phyloP scores from a whole-genome alignment of 2,888 invertebrate species.

The Oligia strigilis region DNA sequence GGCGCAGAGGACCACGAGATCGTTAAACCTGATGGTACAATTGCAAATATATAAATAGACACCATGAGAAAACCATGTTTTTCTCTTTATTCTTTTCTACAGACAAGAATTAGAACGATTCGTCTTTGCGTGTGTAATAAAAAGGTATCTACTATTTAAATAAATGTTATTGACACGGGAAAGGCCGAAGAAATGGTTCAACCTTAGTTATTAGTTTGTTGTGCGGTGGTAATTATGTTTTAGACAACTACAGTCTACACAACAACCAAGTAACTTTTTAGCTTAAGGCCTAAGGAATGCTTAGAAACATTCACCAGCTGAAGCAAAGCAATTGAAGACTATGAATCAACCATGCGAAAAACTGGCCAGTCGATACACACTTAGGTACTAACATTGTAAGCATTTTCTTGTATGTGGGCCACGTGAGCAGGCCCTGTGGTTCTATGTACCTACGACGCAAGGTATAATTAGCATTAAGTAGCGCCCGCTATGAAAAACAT shows the following conservation, averaged over 20 bases:
- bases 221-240: not conserved
- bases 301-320: slow-evolving; percentile 10
- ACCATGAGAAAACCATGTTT: not conserved
- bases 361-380: slow-evolving; percentile 46
- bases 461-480: slow-evolving; percentile 48
- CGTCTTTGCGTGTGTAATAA: not conserved
- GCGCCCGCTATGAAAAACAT: slow-evolving; percentile 62
- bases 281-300: not conserved
- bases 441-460: slow-evolving; percentile 29
- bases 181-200: slow-evolving; percentile 1
- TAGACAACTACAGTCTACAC: not conserved
- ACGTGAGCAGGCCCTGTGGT: slow-evolving; percentile 40
- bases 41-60: slow-evolving; percentile 14
- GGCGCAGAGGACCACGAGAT: not conserved
- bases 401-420: slow-evolving; percentile 62
- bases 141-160: not conserved
- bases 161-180: not conserved
- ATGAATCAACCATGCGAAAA: slow-evolving; percentile 44
- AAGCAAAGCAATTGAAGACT: slow-evolving; percentile 23
- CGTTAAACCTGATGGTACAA: slow-evolving; percentile 1
- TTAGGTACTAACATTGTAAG: slow-evolving; percentile 31
- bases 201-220: not conserved
- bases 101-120: slow-evolving; percentile 1
- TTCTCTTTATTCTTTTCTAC: not conserved
- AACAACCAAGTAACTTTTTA: slow-evolving; percentile 9